Base-by-base conservation (phyloP, 2,888 invertebrate genomes). In the Lydus trimaculatus region DNA sequence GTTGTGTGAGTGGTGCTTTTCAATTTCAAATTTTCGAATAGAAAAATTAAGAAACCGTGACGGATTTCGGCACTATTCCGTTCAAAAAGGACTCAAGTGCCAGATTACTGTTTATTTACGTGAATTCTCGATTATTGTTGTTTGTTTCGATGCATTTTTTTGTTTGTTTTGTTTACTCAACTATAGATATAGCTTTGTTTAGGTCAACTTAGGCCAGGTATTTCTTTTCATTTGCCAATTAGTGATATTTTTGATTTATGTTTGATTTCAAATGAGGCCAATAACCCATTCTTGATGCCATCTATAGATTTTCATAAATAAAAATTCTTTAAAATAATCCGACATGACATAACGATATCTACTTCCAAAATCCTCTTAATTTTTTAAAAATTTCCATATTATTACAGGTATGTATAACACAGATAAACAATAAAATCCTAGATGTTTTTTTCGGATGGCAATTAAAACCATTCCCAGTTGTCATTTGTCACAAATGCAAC, bases 401-500 rank as follows among this genome's bases (percentile, higher is more conserved):
- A 2, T 20, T 20, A 3, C 20, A 11, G 2, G 3, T 36, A 13
- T 13, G 25, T 25, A 56, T 56, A 56, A 56, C n/a, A n/a, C n/a
- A n/a, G n/a, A n/a, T n/a, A n/a, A n/a, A n/a, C 25, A 56, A 56
- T 20, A 13, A 11, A 48, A n/a, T 31, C 15, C n/a, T 52, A 52
- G 61, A 60, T 36, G 63, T 67, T 60, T 23, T 56, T 15, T 65
- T 64, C 63, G 67, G 66, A 63, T 65, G 70, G 71, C 76, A 76
- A 76, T 78, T 78, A 78, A 76, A 76, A 76, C 69, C 65, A 61
- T 64, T 72, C 70, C 65, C 63, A 69, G 68, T 68, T 75, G 75
- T 76, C 76, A 76, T 76, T 76, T 76, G 75, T 77, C 75, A 76
- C 72, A 70, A 72, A 70, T 65, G 70, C 71, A 69, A 70, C 72